Conservation (phyloP, 2,888 invertebrate genomes). For the Amphimallon solstitiale region DNA sequence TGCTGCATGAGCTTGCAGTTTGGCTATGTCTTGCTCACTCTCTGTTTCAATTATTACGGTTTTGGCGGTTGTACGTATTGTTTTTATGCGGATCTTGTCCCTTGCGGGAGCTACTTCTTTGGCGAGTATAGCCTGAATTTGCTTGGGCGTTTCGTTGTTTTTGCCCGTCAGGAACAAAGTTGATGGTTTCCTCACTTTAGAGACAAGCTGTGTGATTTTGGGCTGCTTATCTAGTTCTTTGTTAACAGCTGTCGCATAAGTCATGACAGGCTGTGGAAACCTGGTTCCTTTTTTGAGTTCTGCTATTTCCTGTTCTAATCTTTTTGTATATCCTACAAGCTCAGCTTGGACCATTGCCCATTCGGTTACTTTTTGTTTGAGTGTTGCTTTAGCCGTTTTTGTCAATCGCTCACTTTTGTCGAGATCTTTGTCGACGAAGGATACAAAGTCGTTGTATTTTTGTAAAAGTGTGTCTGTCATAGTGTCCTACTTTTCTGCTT, state of each 20-base stretch:
- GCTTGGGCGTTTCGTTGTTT: neutral
- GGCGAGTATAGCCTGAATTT: neutral
- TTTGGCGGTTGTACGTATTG: conserved; percentile 1
- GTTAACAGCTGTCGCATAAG: neutral
- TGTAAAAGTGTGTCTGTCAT: neutral
- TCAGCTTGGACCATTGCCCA: too few relatives aligned
- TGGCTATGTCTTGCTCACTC: neutral
- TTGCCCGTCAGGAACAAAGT: conserved; percentile 9
- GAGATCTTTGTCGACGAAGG: neutral
- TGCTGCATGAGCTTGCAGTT: neutral
- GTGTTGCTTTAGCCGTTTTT: neutral
- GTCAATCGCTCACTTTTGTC: neutral
- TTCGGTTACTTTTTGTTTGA: neutral
- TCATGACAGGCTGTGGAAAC: too few relatives aligned
- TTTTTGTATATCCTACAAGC: too few relatives aligned
- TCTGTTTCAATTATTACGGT: neutral
- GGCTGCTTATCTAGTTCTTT: neutral
- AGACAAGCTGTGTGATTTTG: neutral
- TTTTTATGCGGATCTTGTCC: conserved; percentile 12
- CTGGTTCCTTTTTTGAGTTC: too few relatives aligned
- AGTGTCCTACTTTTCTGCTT: neutral
- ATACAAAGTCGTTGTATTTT: neutral
- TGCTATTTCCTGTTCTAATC: too few relatives aligned
- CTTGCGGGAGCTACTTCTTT: conserved; percentile 1
- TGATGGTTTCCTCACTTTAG: neutral